Conservation (phyloP, 2,113 vertebrate genomes). For the Panurus biarmicus region DNA sequence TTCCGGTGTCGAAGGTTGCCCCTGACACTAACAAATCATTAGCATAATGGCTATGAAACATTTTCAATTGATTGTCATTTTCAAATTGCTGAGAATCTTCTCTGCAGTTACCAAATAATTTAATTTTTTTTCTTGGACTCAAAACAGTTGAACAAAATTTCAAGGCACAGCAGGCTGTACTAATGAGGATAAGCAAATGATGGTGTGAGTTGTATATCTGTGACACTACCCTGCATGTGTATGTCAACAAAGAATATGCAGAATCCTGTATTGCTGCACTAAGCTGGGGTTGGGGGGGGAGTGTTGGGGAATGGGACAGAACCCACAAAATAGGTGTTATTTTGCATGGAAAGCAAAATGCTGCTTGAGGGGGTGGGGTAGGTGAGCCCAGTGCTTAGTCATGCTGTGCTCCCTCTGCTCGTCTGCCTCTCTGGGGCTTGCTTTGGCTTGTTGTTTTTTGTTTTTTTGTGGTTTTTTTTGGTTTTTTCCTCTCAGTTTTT, state of each 20-base stretch:
- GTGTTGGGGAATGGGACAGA: not conserved
- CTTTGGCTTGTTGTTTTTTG: not conserved
- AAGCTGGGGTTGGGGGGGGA: fast-evolving
- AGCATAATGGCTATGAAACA: not conserved
- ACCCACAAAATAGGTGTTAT: not conserved
- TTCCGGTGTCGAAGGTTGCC: not conserved
- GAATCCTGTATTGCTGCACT: not conserved
- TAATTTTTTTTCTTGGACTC: not conserved
- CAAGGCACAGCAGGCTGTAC: not conserved
- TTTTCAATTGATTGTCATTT: not conserved
- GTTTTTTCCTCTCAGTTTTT: not conserved
- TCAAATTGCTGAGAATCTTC: not conserved
- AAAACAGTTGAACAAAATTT: not conserved
- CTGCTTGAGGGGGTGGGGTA: not conserved
- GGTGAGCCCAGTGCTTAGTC: conserved; percentile 1
- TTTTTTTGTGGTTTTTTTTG: not conserved
- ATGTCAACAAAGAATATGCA: not conserved
- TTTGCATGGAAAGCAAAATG: not conserved
- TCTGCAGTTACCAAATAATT: not conserved
- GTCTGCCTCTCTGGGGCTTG: not conserved
- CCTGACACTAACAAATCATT: not conserved
- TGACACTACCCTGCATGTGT: not conserved
- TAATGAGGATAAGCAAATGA: not conserved
- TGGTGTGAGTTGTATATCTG: not conserved
- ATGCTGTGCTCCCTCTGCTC: not conserved